These are phyloP conservation scores for Melanotus villosus DNA, from an alignment of 2,888 invertebrate genomes.

Conservation along the genomic window DNA sequence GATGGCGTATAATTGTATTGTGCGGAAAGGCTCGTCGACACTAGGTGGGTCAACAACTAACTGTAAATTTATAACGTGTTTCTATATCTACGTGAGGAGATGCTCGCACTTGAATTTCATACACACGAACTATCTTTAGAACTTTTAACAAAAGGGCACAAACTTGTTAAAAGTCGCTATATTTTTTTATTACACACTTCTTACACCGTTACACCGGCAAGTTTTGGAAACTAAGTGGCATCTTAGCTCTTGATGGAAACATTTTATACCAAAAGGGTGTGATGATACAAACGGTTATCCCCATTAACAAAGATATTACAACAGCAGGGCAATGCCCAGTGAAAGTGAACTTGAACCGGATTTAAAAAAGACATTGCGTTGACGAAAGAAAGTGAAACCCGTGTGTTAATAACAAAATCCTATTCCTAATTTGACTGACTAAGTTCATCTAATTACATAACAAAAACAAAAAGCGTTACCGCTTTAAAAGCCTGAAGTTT, in stretches of 20 bases:
- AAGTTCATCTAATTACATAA: neutral
- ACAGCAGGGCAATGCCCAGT: slow-evolving; percentile 61
- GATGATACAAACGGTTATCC: slow-evolving; percentile 48
- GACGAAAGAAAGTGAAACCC: slow-evolving; percentile 32
- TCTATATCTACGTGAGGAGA: slow-evolving; percentile 33
- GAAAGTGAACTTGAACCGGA: slow-evolving; percentile 67
- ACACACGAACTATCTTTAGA: neutral
- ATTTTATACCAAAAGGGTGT: slow-evolving; percentile 51
- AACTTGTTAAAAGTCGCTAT: too few species aligned
- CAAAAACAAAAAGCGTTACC: too few species aligned
- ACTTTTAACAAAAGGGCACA: neutral
- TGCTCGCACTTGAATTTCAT: slow-evolving; percentile 5
- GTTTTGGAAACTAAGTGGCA: neutral
- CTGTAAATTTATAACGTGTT: slow-evolving; percentile 54
- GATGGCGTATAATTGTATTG: slow-evolving; percentile 39
- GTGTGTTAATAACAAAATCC: neutral
- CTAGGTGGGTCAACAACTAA: slow-evolving; percentile 58
- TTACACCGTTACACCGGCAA: neutral
- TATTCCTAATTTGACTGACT: neutral
- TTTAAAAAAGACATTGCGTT: slow-evolving; percentile 49
- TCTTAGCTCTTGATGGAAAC: slow-evolving; percentile 1
- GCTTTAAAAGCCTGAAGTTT: too few species aligned
- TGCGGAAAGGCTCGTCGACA: slow-evolving; percentile 24
- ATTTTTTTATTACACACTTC: too few species aligned
- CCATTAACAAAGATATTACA: slow-evolving; percentile 50